Conservation (phyloP, 2,113 vertebrate species). For the Muntiacus reevesi region DNA sequence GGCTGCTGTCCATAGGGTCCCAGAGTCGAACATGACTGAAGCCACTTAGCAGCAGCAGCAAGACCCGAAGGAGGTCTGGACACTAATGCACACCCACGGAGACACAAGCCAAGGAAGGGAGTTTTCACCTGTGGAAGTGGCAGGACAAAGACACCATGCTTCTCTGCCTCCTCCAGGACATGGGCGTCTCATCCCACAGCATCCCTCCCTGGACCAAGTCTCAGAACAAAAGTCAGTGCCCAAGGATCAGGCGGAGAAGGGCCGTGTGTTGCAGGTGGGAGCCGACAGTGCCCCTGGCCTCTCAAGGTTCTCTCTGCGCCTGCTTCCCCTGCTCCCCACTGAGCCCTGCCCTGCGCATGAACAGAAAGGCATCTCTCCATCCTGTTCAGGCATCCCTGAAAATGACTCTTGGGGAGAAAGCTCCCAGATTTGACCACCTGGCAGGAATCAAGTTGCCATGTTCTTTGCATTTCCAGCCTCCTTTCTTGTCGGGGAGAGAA, state of each 20-base stretch:
- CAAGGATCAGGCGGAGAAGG: rapidly evolving
- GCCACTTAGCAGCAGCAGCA: neutral
- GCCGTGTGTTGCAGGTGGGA: rapidly evolving
- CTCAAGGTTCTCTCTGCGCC: neutral
- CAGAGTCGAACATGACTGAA: rapidly evolving
- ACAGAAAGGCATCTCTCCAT: neutral
- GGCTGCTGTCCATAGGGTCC: neutral
- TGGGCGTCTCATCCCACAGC: rapidly evolving
- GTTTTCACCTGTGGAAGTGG: neutral
- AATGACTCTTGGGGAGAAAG: neutral
- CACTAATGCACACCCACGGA: rapidly evolving
- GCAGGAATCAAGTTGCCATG: neutral
- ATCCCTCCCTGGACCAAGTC: no score
- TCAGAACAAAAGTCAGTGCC: neutral
- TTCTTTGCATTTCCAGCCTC: no score
- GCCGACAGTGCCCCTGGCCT: rapidly evolving
- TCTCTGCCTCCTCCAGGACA: rapidly evolving
- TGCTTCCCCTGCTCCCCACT: neutral
- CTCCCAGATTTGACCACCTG: neutral
- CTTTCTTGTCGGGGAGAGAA: neutral
- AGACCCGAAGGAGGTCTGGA: neutral
- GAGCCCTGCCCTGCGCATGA: rapidly evolving
- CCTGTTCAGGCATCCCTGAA: neutral
- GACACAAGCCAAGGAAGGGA: neutral
- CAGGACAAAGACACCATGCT: neutral